phyloP scores from a whole-genome alignment of 2,113 vertebrate genomes.

The Rhabdomys dilectus region DNA sequence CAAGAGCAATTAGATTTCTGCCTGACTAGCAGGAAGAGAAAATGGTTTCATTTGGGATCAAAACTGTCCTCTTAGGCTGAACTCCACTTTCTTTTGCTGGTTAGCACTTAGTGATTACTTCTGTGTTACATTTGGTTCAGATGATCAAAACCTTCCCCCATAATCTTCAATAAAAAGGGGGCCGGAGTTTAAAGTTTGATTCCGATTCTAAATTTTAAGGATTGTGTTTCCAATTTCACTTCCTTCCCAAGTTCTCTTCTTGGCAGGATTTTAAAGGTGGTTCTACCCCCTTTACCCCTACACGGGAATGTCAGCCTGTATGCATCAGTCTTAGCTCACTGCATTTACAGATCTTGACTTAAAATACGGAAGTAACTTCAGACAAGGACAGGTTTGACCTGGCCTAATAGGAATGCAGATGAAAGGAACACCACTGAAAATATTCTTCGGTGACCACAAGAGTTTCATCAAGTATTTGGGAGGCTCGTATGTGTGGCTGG shows the following conservation, averaged over 20 bases:
- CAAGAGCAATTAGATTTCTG: constrained; percentile 89
- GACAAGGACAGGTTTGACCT: constrained; percentile 73
- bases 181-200: constrained; percentile 75
- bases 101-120: constrained; percentile 86
- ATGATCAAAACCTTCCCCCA: constrained; percentile 83
- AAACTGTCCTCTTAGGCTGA: constrained; percentile 85
- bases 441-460: constrained; percentile 78
- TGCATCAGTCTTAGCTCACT: constrained; percentile 70
- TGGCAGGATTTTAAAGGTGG: constrained; percentile 70
- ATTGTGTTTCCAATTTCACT: constrained; percentile 77
- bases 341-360: constrained; percentile 79
- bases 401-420: constrained; percentile 74
- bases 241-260: constrained; percentile 74
- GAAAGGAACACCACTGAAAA: constrained; percentile 66
- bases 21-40: constrained; percentile 87
- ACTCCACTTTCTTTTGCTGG: constrained; percentile 85
- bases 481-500: background rate
- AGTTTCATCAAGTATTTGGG: constrained; percentile 76
- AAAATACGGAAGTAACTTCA: constrained; percentile 75
- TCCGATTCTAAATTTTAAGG: constrained; percentile 76
- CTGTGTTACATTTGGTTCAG: constrained; percentile 84
- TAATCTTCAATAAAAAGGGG: constrained; percentile 80
- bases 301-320: constrained; percentile 64
- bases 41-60: constrained; percentile 88
- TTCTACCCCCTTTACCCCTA: background rate